These are phyloP conservation scores for Invenusta paracnida DNA, from an alignment of 2,888 invertebrate species.

Conservation along the genomic window DNA sequence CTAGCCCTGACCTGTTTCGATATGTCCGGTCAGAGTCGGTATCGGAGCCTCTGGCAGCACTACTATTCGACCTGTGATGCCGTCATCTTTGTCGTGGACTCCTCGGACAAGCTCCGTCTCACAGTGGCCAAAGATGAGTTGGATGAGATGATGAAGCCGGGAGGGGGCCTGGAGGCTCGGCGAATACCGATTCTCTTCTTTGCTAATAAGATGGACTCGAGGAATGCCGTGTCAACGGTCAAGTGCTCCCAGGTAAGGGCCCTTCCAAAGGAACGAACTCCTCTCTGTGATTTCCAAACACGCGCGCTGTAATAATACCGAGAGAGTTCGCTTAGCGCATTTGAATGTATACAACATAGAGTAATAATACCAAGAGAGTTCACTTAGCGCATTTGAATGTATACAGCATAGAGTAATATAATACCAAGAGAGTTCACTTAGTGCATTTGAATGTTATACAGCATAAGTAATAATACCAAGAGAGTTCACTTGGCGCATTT, in stretches of 20 bases:
- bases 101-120: slow-evolving; percentile 75
- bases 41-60: slow-evolving; percentile 87
- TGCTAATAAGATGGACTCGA: slow-evolving; percentile 85
- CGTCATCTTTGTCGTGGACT: slow-evolving; percentile 86
- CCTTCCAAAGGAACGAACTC: too few species aligned
- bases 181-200: slow-evolving; percentile 80
- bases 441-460: too few species aligned
- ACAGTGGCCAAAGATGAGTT: slow-evolving; percentile 88
- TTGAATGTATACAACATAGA: too few species aligned
- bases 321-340: too few species aligned
- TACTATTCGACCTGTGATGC: slow-evolving; percentile 85
- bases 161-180: slow-evolving; percentile 69
- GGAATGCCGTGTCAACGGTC: slow-evolving; percentile 70
- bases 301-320: too few species aligned
- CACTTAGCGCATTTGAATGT: too few species aligned
- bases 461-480: too few species aligned
- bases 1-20: slow-evolving; percentile 82
- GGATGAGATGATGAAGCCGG: slow-evolving; percentile 76
- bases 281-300: too few species aligned
- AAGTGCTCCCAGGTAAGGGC: slow-evolving; percentile 67
- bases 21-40: slow-evolving; percentile 85
- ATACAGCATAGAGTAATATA: too few species aligned
- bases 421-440: too few species aligned
- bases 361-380: too few species aligned
- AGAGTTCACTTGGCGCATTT: too few species aligned